Evolutionary conservation across 2,113 vertebrate genomes (phyloP), one percentile per base, ranked within the genome.

Genomic region (Rostratula benghalensis): DNA sequence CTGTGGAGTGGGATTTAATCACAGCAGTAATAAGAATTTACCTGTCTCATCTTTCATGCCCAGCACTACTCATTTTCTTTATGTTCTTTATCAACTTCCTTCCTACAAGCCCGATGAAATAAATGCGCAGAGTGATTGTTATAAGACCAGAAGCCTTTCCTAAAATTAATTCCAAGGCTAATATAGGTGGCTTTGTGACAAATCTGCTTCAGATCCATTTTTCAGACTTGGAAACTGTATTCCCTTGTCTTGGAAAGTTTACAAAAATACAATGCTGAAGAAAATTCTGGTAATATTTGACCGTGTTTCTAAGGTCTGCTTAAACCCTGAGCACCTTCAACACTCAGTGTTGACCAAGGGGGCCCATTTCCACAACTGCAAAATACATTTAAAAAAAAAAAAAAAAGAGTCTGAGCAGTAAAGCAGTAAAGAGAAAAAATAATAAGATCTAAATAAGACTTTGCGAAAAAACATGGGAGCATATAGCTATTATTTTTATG

Each of bases 1-100:
- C 64, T 6, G 18, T 28, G 83, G 48, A 75, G 76, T 11, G 56
- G 73, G 83, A 92, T 94, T 95, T 96, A 93, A 95, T 94, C 88
- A 56, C 7, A 7, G 76, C 73, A 84, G 68, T 81, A 90, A 82
- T 50, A 85, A 90, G 83, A 75, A 88, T 88, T 91, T 81, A 68
- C 69, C 74, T 73, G 83, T 81, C 71, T 95, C 95, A 92, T 89
- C 91, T 77, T 86, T 88, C 88, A 28, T 23, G 68, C 73, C 83
- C 93, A 86, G 68, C 64, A 69, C 64, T 70, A 22, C 87, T 89
- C 51, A 78, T 94, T 96, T 87, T 39, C 87, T 64, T 94, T 45
- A 75, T 84, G 73, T n/a, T 69, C 95, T 89, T 76, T 71, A 89
- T 71, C 59, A 95, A 84, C 45, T 53, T 90, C 80, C 73, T 90